Percentiles rank a stretch among this genome's conserved stretches.
These are phyloP conservation scores for Loriculus beryllinus DNA, from an alignment of 2,797 vertebrate species.

Conservation along the genomic window DNA sequence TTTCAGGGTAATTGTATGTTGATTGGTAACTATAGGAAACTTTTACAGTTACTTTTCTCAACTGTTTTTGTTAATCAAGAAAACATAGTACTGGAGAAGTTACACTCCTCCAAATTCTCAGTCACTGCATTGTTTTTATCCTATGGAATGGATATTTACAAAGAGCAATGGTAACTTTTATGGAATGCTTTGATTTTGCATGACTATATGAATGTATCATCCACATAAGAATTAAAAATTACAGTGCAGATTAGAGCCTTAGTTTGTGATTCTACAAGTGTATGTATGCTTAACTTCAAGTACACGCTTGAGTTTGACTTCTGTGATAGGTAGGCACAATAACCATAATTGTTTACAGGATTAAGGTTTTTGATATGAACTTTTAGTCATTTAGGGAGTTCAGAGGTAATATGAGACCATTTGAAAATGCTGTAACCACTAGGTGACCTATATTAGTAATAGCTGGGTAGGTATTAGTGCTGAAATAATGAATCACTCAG, in stretches of 20 bases:
- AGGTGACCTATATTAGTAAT: slow-evolving; percentile 7
- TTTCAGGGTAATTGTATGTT: neutral
- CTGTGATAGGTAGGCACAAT: neutral
- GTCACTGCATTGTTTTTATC: neutral
- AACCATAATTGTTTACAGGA: neutral
- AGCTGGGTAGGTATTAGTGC: neutral
- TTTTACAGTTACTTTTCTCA: neutral
- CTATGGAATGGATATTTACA: neutral
- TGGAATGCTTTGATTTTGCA: neutral
- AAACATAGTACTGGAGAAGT: neutral
- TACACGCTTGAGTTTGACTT: neutral
- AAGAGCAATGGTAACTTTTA: neutral
- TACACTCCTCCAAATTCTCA: neutral
- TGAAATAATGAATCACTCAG: slow-evolving; percentile 47
- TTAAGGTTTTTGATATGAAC: neutral
- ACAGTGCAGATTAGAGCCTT: neutral
- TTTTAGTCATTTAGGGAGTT: neutral
- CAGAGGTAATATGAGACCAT: neutral
- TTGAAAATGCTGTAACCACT: slow-evolving; percentile 29
- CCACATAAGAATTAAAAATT: neutral
- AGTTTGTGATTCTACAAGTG: neutral
- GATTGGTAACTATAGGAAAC: neutral
- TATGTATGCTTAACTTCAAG: neutral
- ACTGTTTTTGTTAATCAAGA: neutral
- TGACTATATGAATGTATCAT: neutral